phyloP scores from a whole-genome alignment of 1,140 invertebrate genomes.

The Mamestra configurata region DNA sequence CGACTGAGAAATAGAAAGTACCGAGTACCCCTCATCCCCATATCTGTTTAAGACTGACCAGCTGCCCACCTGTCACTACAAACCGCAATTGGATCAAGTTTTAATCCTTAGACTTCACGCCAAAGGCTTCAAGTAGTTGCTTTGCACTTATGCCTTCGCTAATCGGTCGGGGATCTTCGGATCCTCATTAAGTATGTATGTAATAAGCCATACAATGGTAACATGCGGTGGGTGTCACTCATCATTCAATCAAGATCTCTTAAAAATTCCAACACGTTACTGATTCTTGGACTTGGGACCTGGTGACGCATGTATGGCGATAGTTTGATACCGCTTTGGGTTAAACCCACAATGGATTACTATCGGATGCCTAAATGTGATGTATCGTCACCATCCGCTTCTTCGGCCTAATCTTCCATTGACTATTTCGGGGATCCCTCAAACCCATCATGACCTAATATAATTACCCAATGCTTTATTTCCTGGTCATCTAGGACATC shows the following conservation, averaged over 20 bases:
- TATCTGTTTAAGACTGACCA: not conserved
- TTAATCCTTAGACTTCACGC: slow-evolving; percentile 33
- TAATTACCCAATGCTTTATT: too few species aligned
- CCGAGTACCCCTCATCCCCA: not conserved
- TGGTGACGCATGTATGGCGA: not conserved
- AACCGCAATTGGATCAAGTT: slow-evolving; percentile 28
- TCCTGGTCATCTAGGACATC: too few species aligned
- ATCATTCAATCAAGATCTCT: slow-evolving; percentile 27
- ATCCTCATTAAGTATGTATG: slow-evolving; percentile 11
- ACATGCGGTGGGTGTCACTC: not conserved
- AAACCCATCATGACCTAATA: not conserved
- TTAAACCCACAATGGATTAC: not conserved
- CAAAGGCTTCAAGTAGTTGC: slow-evolving; percentile 18
- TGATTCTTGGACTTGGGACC: slow-evolving; percentile 6
- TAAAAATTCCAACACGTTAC: slow-evolving; percentile 6
- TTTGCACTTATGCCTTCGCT: slow-evolving; percentile 4
- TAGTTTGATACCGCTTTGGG: slow-evolving; percentile 2
- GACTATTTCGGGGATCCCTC: not conserved
- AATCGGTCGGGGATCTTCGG: not conserved
- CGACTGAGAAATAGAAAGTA: not conserved
- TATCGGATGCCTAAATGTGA: not conserved
- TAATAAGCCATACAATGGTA: slow-evolving; percentile 7
- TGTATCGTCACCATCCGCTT: not conserved
- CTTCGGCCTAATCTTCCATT: not conserved
- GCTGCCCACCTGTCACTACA: slow-evolving; percentile 2